Conservation (phyloP, 2,797 vertebrate species). For the Mormyrops boulengeri region DNA sequence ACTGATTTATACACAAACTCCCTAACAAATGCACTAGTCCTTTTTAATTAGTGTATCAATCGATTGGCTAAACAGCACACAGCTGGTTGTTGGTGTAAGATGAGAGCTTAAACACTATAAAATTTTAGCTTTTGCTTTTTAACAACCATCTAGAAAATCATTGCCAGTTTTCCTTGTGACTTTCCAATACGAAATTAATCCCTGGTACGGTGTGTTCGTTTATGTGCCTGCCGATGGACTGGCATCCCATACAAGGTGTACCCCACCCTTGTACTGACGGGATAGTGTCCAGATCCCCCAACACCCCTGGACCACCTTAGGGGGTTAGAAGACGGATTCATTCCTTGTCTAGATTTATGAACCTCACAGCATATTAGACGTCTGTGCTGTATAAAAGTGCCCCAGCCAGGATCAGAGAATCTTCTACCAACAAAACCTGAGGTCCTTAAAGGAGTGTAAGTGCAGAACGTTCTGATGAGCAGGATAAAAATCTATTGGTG, state of each 20-base stretch:
- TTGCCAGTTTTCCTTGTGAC: background rate
- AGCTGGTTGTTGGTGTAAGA: background rate
- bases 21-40: background rate
- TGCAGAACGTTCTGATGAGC: background rate
- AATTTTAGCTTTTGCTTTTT: background rate
- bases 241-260: background rate
- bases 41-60: background rate
- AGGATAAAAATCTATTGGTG: background rate
- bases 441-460: background rate
- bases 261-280: background rate
- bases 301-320: background rate
- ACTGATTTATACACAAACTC: background rate
- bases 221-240: too few species aligned
- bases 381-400: background rate
- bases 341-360: background rate
- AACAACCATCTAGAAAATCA: background rate
- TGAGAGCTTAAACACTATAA: background rate
- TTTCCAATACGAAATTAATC: background rate
- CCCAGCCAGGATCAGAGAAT: background rate
- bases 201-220: background rate
- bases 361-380: background rate
- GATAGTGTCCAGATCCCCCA: background rate
- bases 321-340: background rate
- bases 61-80: background rate
- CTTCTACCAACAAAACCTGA: background rate